These are phyloP conservation scores for Fulica atra DNA, from an alignment of 2,113 vertebrate genomes.

Conservation along the genomic window DNA sequence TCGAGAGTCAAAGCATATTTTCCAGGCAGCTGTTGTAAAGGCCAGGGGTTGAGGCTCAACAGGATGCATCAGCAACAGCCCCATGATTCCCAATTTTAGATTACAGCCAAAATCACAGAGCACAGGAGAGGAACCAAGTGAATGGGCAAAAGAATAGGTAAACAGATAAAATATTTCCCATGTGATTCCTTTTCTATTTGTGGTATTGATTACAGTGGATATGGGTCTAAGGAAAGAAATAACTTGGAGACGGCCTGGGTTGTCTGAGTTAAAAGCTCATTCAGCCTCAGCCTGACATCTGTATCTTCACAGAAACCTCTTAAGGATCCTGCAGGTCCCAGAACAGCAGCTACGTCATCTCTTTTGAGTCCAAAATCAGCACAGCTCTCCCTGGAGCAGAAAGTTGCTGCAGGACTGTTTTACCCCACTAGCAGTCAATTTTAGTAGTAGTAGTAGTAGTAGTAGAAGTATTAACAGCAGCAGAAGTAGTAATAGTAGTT, in stretches of 20 bases:
- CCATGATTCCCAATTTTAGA: background rate
- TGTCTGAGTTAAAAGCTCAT: background rate
- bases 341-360: rapidly evolving
- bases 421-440: background rate
- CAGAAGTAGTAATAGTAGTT: too few relatives aligned
- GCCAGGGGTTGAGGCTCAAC: background rate
- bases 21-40: background rate
- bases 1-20: background rate
- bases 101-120: background rate
- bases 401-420: background rate
- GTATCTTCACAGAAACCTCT: background rate
- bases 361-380: background rate
- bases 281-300: background rate
- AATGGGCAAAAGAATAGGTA: background rate
- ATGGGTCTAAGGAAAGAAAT: background rate
- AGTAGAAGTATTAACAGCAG: background rate
- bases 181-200: background rate
- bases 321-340: background rate
- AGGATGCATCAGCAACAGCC: background rate
- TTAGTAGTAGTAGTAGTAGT: too few relatives aligned
- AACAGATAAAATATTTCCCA: background rate
- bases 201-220: background rate
- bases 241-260: rapidly evolving
- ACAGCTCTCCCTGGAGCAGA: background rate
- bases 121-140: background rate